Conservation (phyloP, 2,797 vertebrate species). For the Peromyscus eremicus region DNA sequence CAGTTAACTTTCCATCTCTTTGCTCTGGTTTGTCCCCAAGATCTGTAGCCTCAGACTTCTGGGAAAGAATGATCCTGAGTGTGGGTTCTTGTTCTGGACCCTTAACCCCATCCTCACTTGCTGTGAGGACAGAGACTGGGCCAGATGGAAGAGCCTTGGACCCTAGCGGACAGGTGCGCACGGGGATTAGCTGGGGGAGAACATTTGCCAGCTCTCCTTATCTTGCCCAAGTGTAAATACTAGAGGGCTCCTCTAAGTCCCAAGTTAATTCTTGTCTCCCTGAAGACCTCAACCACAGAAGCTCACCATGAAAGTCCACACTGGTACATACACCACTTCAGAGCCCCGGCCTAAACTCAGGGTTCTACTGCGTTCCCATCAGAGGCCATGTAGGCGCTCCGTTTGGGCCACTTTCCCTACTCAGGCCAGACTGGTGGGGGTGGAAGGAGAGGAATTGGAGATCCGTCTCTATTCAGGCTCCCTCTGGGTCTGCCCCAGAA, state of each 20-base stretch:
- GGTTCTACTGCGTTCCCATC: neutral
- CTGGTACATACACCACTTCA: rapidly evolving
- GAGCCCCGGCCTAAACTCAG: neutral
- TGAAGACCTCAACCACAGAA: neutral
- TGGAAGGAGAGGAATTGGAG: neutral
- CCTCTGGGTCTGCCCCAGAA: neutral
- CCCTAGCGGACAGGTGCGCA: neutral
- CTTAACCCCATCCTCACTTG: neutral
- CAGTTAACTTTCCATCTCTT: neutral
- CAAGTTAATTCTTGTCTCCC: neutral
- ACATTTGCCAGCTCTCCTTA: neutral
- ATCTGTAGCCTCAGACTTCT: neutral
- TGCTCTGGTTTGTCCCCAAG: neutral
- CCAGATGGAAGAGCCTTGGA: neutral
- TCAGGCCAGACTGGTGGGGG: neutral
- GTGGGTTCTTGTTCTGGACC: neutral
- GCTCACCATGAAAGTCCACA: neutral
- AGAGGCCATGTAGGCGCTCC: neutral
- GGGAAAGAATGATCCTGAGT: neutral
- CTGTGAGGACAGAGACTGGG: neutral
- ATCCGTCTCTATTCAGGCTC: neutral
- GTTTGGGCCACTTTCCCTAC: neutral
- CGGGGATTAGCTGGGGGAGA: neutral
- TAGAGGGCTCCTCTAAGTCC: neutral
- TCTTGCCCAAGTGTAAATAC: neutral